Base-by-base conservation (phyloP, 2,797 vertebrate genomes). In the Coilia nasus region DNA sequence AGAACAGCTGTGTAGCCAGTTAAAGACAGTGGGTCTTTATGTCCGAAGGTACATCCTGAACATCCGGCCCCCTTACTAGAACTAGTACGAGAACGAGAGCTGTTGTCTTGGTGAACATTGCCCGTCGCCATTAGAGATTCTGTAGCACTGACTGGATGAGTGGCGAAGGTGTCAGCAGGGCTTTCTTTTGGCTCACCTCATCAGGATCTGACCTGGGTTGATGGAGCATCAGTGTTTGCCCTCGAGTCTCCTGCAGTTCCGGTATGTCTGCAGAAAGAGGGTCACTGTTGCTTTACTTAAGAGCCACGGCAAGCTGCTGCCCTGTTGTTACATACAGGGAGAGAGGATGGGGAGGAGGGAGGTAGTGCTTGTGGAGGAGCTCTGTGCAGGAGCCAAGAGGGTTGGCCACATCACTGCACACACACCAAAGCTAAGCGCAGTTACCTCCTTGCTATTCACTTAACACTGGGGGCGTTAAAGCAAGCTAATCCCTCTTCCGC, bases 261-360 rank as follows among this genome's bases (percentile, higher is more conserved):
- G 35, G 23, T n/a, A n/a, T 86, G 87, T 84, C 25, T 86, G 92
- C 89, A 95, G 93, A 95, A 93, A 96, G 96, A 96, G n/a, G 94
- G 95, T 95, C 96, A 94, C 94, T 96, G 92, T 96, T 96, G 95
- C 92, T 94, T 95, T 94, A 95, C 83, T 91, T 92, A 89, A 85
- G 81, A 81, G 81, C 44, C 11, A 35, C 19, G 25, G 44, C 41
- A 23, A 23, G 2, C 56, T 59, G 56, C 6, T 81, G 5, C 3
- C 25, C n/a, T 9, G 17, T 50, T 31, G 46, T 47, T 3, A 47
- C 46, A 47, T 10, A 4, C 46, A 47, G 46, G 10, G 4, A 47
- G n/a, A n/a, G n/a, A n/a, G n/a, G n/a, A n/a, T n/a, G n/a, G n/a
- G n/a, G n/a, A 67, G 31, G 12, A 11, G 25, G 3, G 10, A 67